Base-by-base conservation (phyloP, 2,113 vertebrate genomes). In the Podocnemis expansa region DNA sequence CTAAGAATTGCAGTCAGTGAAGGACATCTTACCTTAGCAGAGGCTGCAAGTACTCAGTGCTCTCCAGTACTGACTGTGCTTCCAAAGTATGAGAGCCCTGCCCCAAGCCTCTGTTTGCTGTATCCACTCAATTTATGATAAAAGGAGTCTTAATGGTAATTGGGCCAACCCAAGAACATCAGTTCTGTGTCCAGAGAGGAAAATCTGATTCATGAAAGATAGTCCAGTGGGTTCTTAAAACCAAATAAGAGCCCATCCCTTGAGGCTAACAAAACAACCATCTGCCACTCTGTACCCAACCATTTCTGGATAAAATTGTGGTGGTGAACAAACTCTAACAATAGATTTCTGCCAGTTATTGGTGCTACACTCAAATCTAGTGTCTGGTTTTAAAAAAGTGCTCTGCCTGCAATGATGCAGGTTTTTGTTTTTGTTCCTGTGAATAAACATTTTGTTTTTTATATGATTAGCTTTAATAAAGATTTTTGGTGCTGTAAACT, bases 201-300 rank as follows among this genome's bases (percentile, higher is more conserved):
- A 0, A 0, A 1, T 67, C 81, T 87, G 75, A 83, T 38, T 43
- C 31, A 6, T 27, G 45, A 60, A 67, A 47, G 41, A 80, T 54
- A 3, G 5, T 91, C 22, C 54, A 41, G 27, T 4, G 75, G 6
- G 3, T 47, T 73, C n/a, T 70, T 55, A 87, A 76, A 70, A 45
- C n/a, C n/a, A n/a, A n/a, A n/a, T n/a, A n/a, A n/a, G n/a, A n/a
- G 78, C 22, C 60, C 17, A 1, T 14, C 60, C 12, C 13, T 0
- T 14, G 41, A 47, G 22, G 73, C 12, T 31, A 41, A 25, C 54
- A 14, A 1, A 60, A 82, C 70, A 89, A 54, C 54, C 84, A 60
- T 27, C 43, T 75, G 0, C 78, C 25, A 11, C 17, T 7, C 4
- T 52, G 52, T 5, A 4, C 67, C 17, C 78, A 38, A 80, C 87